Conservation (phyloP, 64 coral and sea anemone genomes). For the Pocillopora damicornis region DNA sequence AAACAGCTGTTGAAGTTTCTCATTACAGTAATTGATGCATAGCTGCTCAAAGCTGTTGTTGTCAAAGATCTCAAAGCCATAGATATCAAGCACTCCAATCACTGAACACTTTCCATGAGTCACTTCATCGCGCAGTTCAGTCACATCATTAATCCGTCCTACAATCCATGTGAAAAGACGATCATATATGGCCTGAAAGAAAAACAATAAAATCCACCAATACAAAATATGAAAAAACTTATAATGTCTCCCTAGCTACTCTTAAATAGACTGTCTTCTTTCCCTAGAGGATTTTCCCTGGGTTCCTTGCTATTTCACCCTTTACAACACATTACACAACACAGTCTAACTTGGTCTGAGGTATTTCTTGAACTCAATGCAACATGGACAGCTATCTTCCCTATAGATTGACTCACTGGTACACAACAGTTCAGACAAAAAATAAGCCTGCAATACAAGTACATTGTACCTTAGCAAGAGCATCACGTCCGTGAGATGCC, state of each 20-base stretch:
- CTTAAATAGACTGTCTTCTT: no score
- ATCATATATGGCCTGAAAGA: constrained; percentile 87
- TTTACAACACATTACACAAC: no score
- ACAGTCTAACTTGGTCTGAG: no score
- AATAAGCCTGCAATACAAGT: background rate
- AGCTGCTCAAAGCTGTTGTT: constrained; percentile 95
- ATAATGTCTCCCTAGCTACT: no score
- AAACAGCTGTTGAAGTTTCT: constrained; percentile 96
- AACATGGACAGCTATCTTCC: no score
- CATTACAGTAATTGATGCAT: constrained; percentile 99
- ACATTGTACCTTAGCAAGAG: constrained; percentile 78
- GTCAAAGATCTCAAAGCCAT: constrained; percentile 96
- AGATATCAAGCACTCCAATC: constrained; percentile 98
- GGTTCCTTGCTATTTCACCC: no score
- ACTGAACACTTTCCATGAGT: constrained; percentile 90
- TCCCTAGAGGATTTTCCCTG: no score
- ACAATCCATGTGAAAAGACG: constrained; percentile 96
- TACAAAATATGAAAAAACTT: no score
- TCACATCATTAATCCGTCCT: constrained; percentile 74
- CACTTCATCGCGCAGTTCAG: constrained; percentile 70
- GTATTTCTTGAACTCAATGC: no score
- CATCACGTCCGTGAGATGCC: constrained; percentile 84
- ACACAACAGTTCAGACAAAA: no score
- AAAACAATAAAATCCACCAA: background rate
- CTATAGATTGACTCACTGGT: no score